phyloP scores from a whole-genome alignment of 2,113 vertebrate species.

The Nothoprocta pentlandii region DNA sequence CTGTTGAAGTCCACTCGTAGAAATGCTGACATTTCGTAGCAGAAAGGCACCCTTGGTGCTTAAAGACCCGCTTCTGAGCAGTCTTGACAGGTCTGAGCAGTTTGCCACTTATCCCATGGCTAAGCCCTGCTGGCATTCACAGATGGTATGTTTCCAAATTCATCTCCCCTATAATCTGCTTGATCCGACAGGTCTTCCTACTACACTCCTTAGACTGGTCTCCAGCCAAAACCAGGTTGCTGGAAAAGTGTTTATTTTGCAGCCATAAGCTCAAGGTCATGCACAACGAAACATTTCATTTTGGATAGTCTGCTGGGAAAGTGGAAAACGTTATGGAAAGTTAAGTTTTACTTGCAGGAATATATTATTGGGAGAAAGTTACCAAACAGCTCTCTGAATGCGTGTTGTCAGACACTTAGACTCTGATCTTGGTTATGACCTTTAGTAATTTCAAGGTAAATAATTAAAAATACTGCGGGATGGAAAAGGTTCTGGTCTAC shows the following conservation, averaged over 20 bases:
- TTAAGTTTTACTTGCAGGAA: background rate
- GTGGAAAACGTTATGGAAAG: background rate
- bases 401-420: accelerated
- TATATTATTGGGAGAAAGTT: background rate
- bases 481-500: background rate
- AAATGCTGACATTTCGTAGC: background rate
- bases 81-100: background rate
- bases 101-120: background rate
- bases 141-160: background rate
- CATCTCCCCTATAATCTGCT: background rate
- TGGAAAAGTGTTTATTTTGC: background rate
- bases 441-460: background rate
- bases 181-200: background rate
- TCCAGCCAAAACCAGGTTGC: background rate
- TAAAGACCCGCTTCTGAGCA: background rate
- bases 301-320: background rate
- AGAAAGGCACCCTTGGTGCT: background rate
- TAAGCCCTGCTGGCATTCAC: background rate
- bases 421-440: background rate
- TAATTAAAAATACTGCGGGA: background rate
- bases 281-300: background rate
- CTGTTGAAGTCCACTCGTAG: background rate
- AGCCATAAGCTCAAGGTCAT: background rate
- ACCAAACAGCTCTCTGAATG: background rate
- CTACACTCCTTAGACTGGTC: background rate